Conservation (phyloP, 64 coral and sea anemone species). For the Montipora cactus region DNA sequence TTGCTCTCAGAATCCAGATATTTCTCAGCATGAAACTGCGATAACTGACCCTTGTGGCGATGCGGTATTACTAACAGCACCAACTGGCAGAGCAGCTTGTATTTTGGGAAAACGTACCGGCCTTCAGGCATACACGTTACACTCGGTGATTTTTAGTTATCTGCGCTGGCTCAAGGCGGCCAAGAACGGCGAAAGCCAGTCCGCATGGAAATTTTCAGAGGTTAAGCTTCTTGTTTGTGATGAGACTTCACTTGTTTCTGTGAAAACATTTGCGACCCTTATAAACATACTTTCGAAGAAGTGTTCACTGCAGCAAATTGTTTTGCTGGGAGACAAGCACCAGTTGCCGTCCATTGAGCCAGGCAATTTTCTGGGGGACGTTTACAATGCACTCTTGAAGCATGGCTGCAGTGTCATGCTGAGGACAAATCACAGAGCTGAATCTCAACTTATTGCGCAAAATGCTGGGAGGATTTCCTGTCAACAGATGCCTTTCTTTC, state of each 20-base stretch:
- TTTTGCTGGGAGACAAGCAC: conserved; percentile 63
- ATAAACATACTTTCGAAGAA: conserved; percentile 46
- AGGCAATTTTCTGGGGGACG: conserved; percentile 62
- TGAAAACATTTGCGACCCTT: conserved; percentile 55
- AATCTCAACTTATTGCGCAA: conserved; percentile 64
- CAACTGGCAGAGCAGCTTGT: conserved; percentile 75
- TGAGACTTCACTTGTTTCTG: conserved; percentile 63
- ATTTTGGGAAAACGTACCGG: conserved; percentile 68
- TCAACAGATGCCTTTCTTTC: conserved; percentile 19
- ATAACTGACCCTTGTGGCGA: conserved; percentile 28
- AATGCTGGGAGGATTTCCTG: conserved; percentile 68
- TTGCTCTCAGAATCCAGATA: no score
- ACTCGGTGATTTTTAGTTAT: conserved; percentile 72
- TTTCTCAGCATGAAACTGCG: background rate
- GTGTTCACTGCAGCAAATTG: conserved; percentile 50
- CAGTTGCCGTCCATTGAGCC: conserved; percentile 80
- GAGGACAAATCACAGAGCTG: conserved; percentile 65
- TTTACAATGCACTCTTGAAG: conserved; percentile 40
- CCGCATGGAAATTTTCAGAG: conserved; percentile 55
- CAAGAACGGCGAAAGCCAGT: background rate
- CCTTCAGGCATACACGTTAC: conserved; percentile 51
- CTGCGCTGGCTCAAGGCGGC: background rate
- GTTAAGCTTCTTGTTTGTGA: conserved; percentile 72
- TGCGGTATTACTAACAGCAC: conserved; percentile 61
- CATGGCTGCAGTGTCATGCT: conserved; percentile 36